Conservation (phyloP, 2,113 vertebrate species). For the Mellivora capensis region DNA sequence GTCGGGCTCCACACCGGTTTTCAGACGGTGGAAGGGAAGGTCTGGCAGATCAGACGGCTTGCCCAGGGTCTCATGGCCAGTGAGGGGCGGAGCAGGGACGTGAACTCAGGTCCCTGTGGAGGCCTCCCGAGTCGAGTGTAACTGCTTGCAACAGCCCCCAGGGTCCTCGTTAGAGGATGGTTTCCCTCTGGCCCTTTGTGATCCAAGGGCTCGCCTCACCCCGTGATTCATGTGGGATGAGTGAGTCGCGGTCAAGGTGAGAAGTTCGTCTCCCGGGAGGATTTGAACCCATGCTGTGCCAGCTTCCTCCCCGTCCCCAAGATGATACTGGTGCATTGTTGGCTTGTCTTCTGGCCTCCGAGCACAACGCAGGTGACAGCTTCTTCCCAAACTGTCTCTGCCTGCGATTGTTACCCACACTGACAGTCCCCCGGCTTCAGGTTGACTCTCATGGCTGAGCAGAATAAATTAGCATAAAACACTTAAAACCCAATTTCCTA, state of each 20-base stretch:
- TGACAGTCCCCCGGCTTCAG: neutral
- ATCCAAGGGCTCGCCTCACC: neutral
- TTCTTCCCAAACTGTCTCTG: conserved; percentile 26
- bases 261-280: neutral
- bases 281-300: neutral
- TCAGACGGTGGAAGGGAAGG: neutral
- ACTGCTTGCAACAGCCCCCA: fast-evolving
- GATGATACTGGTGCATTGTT: neutral
- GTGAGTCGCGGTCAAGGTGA: neutral
- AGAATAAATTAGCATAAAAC: conserved; percentile 65
- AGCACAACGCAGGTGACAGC: neutral
- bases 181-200: neutral
- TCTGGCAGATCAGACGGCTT: neutral
- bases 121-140: too few relatives aligned
- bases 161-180: fast-evolving
- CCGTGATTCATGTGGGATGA: fast-evolving
- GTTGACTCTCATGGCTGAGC: neutral
- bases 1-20: fast-evolving
- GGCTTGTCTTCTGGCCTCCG: neutral
- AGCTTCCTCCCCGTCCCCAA: neutral
- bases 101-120: fast-evolving
- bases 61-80: too few relatives aligned
- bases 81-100: fast-evolving
- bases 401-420: neutral
- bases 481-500: neutral